Conservation (phyloP, 2,888 invertebrate species). For the Xanthorhoe spadicearia region DNA sequence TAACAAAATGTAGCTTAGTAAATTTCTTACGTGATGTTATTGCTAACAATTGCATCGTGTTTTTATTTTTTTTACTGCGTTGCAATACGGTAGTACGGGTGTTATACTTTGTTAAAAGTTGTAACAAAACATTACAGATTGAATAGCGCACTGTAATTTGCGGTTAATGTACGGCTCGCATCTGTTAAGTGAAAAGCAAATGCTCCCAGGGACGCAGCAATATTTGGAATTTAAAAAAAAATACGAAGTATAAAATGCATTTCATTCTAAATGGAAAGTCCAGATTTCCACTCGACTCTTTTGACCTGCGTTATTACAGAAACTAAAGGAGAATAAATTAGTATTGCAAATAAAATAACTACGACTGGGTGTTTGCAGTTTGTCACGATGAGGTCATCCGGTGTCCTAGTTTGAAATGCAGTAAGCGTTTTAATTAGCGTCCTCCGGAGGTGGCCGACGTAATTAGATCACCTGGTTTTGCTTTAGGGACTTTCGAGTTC, state of each 20-base stretch:
- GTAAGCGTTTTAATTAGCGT: slow-evolving; percentile 31
- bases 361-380: not conserved
- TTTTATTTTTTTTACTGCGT: too few relatives aligned
- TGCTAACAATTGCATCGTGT: too few relatives aligned
- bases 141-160: too few relatives aligned
- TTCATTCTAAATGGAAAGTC: not conserved
- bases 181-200: too few relatives aligned
- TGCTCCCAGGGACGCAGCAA: too few relatives aligned
- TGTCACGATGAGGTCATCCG: slow-evolving; percentile 10
- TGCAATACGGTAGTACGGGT: too few relatives aligned
- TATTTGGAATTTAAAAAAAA: too few relatives aligned
- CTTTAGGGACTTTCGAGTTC: slow-evolving; percentile 15
- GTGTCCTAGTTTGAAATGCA: slow-evolving; percentile 25
- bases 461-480: slow-evolving; percentile 29
- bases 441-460: slow-evolving; percentile 21
- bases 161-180: too few relatives aligned
- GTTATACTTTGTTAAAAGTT: too few relatives aligned
- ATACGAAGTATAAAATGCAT: not conserved
- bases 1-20: not conserved
- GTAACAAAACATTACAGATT: too few relatives aligned
- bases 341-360: not conserved
- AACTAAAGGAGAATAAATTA: not conserved
- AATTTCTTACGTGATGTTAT: not conserved
- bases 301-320: not conserved
- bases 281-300: not conserved